Base-by-base conservation (phyloP, 1,140 invertebrate genomes). In the Drosophila bocki region DNA sequence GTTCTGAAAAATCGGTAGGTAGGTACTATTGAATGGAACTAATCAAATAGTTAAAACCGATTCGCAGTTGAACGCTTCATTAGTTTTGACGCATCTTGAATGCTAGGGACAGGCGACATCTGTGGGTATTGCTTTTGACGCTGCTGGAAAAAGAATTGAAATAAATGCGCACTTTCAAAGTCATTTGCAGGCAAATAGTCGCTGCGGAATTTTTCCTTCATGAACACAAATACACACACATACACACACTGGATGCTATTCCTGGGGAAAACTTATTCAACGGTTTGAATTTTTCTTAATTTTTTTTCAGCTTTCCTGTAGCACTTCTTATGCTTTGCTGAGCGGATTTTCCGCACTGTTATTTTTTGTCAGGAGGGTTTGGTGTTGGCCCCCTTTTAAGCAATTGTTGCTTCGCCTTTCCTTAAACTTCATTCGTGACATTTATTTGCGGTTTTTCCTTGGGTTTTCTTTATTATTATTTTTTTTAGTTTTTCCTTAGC, bases 101-200 rank as follows among this genome's bases (percentile, higher is more conserved):
- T 59, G 53, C 37, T 19, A 53, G 9, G 29, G 65, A 64, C 63
- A 63, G 61, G 68, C 60, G 62, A 69, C 63, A 77, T 39, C 62
- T 59, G 44, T 48, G 56, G 65, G 47, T 58, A 70, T 59, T 54
- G 65, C 65, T 59, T 37, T 41, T 61, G 44, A 47, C 44, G 42
- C 44, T 44, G 8, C 50, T 51, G 54, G 26, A 35, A 54, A 44
- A 63, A 51, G 77, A 83, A 83, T 82, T 83, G 80, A 83, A 82
- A 83, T 83, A 78, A 83, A 82, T 82, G 79, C 80, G 75, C 79
- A 70, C 75, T 83, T 83, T 83, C 80, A 83, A 83, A 82, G 80
- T 83, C 75, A 83, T 83, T 83, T 83, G 80, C 80, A 79, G 80
- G 80, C 80, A 83, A 82, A 83, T 82, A 75, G 76, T 80, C 69